phyloP scores from a whole-genome alignment of 2,888 invertebrate species.

The Drosophila emarginata region DNA sequence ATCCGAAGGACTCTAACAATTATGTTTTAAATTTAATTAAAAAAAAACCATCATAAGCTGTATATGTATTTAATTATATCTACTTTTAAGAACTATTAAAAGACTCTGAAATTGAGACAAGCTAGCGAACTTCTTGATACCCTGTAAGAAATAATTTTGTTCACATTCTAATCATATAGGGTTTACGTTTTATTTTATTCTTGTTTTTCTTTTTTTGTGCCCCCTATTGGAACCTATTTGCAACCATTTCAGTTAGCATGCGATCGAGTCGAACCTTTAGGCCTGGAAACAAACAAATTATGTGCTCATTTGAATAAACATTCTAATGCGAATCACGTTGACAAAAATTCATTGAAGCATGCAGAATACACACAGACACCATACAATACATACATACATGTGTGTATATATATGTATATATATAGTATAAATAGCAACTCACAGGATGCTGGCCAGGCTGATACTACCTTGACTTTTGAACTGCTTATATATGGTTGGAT shows the following conservation, averaged over 20 bases:
- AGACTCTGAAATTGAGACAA: no score
- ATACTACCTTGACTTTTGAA: conserved; percentile 70
- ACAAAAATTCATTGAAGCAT: conserved; percentile 71
- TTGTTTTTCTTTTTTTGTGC: background rate
- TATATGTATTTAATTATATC: no score
- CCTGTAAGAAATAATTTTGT: background rate
- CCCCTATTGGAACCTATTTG: background rate
- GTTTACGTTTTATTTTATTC: background rate
- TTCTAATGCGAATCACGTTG: conserved; percentile 77
- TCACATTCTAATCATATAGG: background rate
- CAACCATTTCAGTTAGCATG: background rate
- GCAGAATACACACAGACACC: conserved; percentile 34
- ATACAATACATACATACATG: conserved; percentile 9
- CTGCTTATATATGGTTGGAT: conserved; percentile 36
- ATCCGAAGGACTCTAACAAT: no score
- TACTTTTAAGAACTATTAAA: no score
- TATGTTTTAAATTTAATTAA: no score
- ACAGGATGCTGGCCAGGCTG: conserved; percentile 12
- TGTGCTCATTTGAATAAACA: conserved; percentile 76
- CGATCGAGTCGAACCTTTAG: conserved; percentile 22
- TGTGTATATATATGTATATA: background rate
- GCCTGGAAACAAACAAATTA: conserved; percentile 72
- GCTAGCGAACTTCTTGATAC: background rate
- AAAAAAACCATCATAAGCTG: no score
- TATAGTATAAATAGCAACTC: conserved; percentile 1